A percentile compares a stretch with the other conserved stretches of the same genome.
These are phyloP conservation scores for Tachysurus fulvidraco DNA, from an alignment of 2,113 vertebrate species.

Conservation along the genomic window DNA sequence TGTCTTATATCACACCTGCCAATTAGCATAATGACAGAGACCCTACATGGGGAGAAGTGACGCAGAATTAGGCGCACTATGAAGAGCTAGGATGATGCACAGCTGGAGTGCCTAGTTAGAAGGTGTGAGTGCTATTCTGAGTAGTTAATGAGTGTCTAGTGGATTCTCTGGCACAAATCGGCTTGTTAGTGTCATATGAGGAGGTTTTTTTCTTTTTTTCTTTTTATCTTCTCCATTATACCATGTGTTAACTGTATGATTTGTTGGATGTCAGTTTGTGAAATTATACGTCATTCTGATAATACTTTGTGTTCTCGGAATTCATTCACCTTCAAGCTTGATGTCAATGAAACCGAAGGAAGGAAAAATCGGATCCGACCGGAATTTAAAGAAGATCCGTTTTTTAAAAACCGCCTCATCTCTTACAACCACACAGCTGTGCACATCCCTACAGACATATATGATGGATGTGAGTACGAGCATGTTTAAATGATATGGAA, in stretches of 20 bases:
- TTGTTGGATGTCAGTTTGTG: background rate
- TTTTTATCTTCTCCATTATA: background rate
- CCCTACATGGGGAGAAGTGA: slow-evolving; percentile 10
- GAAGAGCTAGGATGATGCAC: slow-evolving; percentile 3
- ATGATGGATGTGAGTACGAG: slow-evolving; percentile 93
- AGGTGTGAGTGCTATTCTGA: slow-evolving; percentile 39
- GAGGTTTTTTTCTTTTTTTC: background rate
- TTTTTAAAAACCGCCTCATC: slow-evolving; percentile 83
- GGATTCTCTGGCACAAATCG: background rate
- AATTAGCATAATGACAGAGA: slow-evolving; percentile 46
- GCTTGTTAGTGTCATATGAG: slow-evolving; percentile 11
- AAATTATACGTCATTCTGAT: background rate
- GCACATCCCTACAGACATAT: slow-evolving; percentile 98
- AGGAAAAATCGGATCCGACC: slow-evolving; percentile 84
- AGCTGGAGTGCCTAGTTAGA: slow-evolving; percentile 25
- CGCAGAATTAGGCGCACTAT: slow-evolving; percentile 10
- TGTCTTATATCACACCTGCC: slow-evolving; percentile 49
- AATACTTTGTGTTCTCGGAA: background rate
- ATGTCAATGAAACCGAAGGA: slow-evolving; percentile 88
- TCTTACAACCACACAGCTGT: slow-evolving; percentile 94
- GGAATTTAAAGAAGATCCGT: slow-evolving; percentile 87
- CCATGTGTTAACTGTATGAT: background rate
- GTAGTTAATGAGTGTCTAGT: slow-evolving; percentile 32
- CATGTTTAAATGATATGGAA: background rate
- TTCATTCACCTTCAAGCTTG: slow-evolving; percentile 72